phyloP scores from a whole-genome alignment of 2,888 invertebrate genomes.

The Euzophera pinguis region DNA sequence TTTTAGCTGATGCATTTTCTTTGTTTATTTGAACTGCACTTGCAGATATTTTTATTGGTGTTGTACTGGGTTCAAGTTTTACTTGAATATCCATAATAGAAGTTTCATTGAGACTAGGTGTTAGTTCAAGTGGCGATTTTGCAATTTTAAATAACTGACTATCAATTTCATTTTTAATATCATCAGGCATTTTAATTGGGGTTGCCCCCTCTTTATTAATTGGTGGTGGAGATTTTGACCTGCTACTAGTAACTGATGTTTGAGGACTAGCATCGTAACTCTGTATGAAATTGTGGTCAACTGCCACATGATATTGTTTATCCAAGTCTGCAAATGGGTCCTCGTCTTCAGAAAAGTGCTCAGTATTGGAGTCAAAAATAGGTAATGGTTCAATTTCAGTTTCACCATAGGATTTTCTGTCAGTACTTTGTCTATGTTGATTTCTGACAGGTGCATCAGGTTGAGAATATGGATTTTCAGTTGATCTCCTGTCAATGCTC shows the following conservation, averaged over 20 bases:
- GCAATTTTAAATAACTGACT: slow-evolving; percentile 34
- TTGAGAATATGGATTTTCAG: slow-evolving; percentile 5
- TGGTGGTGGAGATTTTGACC: slow-evolving; percentile 24
- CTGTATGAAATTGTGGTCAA: slow-evolving; percentile 65
- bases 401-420: slow-evolving; percentile 31
- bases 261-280: slow-evolving; percentile 39
- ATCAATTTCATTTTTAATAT: slow-evolving; percentile 38
- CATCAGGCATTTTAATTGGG: slow-evolving; percentile 15
- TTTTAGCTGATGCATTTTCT: slow-evolving; percentile 18
- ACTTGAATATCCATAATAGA: slow-evolving; percentile 18
- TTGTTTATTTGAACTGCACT: neutral
- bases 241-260: slow-evolving; percentile 17
- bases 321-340: slow-evolving; percentile 71
- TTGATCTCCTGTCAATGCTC: slow-evolving; percentile 20
- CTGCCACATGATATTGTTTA: slow-evolving; percentile 70
- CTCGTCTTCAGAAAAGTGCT: slow-evolving; percentile 59
- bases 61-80: slow-evolving; percentile 16
- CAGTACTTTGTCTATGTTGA: slow-evolving; percentile 30
- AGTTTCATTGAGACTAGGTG: slow-evolving; percentile 16
- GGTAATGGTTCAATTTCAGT: slow-evolving; percentile 32
- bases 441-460: slow-evolving; percentile 18
- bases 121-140: slow-evolving; percentile 33
- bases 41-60: neutral
- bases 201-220: slow-evolving; percentile 17
- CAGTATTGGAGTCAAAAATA: slow-evolving; percentile 50